Evolutionary conservation across 2,888 invertebrate genomes (phyloP).

Genomic region (Leucania comma): DNA sequence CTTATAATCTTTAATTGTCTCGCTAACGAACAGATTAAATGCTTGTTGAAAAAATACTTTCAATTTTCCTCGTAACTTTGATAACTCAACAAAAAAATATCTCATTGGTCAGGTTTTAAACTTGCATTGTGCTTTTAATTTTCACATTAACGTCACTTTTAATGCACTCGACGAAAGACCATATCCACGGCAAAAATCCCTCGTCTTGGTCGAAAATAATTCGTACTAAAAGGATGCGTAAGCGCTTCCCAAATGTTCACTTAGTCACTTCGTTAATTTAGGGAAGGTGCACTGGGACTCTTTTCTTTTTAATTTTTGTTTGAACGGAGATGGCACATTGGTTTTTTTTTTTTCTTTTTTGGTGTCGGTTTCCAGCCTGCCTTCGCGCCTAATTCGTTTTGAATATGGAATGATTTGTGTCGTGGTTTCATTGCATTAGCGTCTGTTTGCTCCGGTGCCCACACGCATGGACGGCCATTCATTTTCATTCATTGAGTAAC

Average conservation of each 20-base stretch:
- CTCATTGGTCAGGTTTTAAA: constrained; percentile 36
- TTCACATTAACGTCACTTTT: constrained; percentile 68
- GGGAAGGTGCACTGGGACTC: constrained; percentile 65
- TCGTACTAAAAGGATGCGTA: constrained; percentile 73
- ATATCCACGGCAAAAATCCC: constrained; percentile 65
- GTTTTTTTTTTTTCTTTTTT: constrained; percentile 44
- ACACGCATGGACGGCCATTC: constrained; percentile 69
- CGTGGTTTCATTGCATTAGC: constrained; percentile 72
- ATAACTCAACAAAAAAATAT: constrained; percentile 35
- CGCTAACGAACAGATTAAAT: not conserved
- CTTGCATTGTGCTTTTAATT: constrained; percentile 62
- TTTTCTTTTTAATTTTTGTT: constrained; percentile 60
- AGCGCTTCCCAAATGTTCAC: constrained; percentile 70
- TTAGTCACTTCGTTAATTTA: constrained; percentile 82
- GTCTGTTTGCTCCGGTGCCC: constrained; percentile 66
- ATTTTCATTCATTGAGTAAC: constrained; percentile 72
- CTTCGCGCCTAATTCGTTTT: constrained; percentile 76
- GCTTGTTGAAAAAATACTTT: constrained; percentile 19
- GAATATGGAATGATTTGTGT: constrained; percentile 78
- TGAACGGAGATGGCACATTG: constrained; percentile 48
- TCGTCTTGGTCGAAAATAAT: constrained; percentile 66
- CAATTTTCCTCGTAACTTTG: constrained; percentile 22
- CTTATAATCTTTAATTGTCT: not conserved
- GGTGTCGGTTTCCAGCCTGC: constrained; percentile 62
- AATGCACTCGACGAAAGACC: constrained; percentile 67